These are phyloP conservation scores for Antitype chi DNA, from an alignment of 2,888 invertebrate species.

Conservation along the genomic window DNA sequence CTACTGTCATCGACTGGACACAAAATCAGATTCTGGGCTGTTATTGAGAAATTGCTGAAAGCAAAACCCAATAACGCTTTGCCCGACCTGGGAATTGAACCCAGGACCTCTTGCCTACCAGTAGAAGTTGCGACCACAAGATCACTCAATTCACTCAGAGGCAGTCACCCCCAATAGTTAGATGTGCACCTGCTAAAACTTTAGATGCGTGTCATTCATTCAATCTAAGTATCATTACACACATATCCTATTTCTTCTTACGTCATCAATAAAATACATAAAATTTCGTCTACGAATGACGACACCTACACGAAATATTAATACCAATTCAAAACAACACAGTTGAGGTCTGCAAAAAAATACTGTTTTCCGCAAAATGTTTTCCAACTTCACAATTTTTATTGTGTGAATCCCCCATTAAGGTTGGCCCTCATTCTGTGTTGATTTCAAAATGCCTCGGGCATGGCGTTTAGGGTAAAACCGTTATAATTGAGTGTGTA, in stretches of 20 bases:
- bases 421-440: slow-evolving; percentile 45
- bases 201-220: not conserved
- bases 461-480: slow-evolving; percentile 47
- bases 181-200: not conserved
- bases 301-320: not conserved
- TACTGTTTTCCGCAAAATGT: slow-evolving; percentile 19
- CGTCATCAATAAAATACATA: not conserved
- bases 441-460: slow-evolving; percentile 57
- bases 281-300: not conserved
- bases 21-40: too few species aligned
- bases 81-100: too few species aligned
- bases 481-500: slow-evolving; percentile 62
- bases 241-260: too few species aligned
- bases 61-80: too few species aligned
- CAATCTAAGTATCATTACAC: not conserved
- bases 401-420: slow-evolving; percentile 43
- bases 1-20: too few species aligned
- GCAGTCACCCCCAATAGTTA: not conserved
- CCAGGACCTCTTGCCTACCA: too few species aligned
- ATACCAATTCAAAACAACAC: slow-evolving; percentile 35
- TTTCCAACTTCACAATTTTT: slow-evolving; percentile 49
- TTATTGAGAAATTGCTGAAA: too few species aligned
- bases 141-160: too few species aligned
- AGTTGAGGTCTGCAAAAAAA: slow-evolving; percentile 25
- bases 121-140: too few species aligned